Conservation (phyloP, 2,888 invertebrate species). For the Euzetes globulus region DNA sequence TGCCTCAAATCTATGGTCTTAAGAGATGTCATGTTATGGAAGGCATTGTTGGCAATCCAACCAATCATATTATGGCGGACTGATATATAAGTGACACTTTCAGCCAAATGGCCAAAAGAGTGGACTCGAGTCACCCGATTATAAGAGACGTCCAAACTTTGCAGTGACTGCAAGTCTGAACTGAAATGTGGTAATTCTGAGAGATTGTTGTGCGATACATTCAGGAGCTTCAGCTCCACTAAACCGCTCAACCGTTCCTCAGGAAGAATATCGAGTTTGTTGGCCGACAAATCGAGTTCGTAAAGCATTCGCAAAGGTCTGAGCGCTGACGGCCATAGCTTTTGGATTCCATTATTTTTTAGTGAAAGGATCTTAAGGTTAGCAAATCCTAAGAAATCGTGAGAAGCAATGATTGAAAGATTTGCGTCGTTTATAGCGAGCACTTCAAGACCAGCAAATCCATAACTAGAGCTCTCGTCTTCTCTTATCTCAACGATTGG, state of each 20-base stretch:
- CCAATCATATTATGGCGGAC: slow-evolving; percentile 45
- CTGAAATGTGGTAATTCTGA: slow-evolving; percentile 53
- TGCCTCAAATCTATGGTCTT: slow-evolving; percentile 57
- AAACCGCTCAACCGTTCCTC: slow-evolving; percentile 43
- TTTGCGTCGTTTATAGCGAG: slow-evolving; percentile 40
- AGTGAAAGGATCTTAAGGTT: slow-evolving; percentile 38
- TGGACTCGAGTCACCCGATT: slow-evolving; percentile 56
- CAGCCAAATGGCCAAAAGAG: slow-evolving; percentile 37
- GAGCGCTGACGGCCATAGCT: slow-evolving; percentile 42
- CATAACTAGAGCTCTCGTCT: slow-evolving; percentile 38
- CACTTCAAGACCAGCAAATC: slow-evolving; percentile 37
- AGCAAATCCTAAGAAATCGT: slow-evolving; percentile 41
- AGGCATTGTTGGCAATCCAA: slow-evolving; percentile 45
- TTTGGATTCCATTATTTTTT: slow-evolving; percentile 42
- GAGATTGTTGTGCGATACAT: slow-evolving; percentile 73
- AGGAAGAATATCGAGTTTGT: slow-evolving; percentile 43
- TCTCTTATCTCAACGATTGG: slow-evolving; percentile 41
- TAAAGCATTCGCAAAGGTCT: slow-evolving; percentile 38
- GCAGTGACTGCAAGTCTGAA: slow-evolving; percentile 58
- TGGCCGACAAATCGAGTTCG: slow-evolving; percentile 39
- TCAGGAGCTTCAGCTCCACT: slow-evolving; percentile 64
- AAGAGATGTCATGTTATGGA: slow-evolving; percentile 62
- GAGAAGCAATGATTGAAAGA: slow-evolving; percentile 41
- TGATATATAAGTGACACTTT: slow-evolving; percentile 43
- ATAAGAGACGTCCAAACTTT: slow-evolving; percentile 63